Base-by-base conservation (phyloP, 2,797 vertebrate genomes). In the Hozukius guyotensis region DNA sequence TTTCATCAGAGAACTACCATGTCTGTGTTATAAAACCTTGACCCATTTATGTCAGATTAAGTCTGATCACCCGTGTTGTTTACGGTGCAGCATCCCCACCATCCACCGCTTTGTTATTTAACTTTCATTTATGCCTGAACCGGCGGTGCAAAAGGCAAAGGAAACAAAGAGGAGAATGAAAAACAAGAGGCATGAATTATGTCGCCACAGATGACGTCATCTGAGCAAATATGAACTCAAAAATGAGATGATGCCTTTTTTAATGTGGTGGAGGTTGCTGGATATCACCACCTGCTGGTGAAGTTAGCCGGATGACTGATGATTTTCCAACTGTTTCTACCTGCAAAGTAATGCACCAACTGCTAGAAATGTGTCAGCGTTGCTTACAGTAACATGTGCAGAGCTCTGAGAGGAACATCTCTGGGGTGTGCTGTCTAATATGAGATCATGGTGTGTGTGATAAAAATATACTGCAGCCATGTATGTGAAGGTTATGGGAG, bases 11-110 rank as follows among this genome's bases (percentile, higher is more conserved):
- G 83, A 80, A 84, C 59, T n/a, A 61, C 64, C 64, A 11, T 20
- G 81, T 81, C 80, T 52, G 73, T 2, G 75, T 88, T 87, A 79
- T 72, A 74, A 81, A 89, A 85, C 85, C 71, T 20, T 86, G 93
- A 92, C 91, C 93, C 82, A 81, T 81, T 92, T 90, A 75, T 82
- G 84, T 92, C 92, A 88, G 82, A 85, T 89, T 84, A 81, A 36
- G 82, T 93, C 88, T 79, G 70, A 87, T 91, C 88, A 86, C 6
- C 42, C 65, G 20, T 52, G 87, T 65, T 82, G 83, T 86, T 91
- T 78, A 70, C 27, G 10, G 60, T 42, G 20, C 74, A 13, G 36
- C 32, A 75, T 87, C 80, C 64, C 74, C 69, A 68, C 65, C 84
- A 38, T 79, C 68, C 10, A 66, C 57, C n/a, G 61, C 57, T 72